These are phyloP conservation scores for Neodiprion pinetum DNA, from an alignment of 1,140 invertebrate species.

Conservation along the genomic window DNA sequence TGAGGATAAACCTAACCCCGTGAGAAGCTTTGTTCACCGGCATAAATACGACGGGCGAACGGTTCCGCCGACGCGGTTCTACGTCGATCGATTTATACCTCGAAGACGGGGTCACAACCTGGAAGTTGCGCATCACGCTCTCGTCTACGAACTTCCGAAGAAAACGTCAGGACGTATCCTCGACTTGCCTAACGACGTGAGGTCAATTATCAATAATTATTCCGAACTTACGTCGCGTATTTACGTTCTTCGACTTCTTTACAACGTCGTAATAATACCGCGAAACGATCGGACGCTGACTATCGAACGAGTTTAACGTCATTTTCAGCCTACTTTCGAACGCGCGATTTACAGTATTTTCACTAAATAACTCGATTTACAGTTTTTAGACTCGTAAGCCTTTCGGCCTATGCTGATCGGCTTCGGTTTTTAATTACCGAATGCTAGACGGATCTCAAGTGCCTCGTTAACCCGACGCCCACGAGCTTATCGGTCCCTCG, in stretches of 20 bases:
- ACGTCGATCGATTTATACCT: constrained; percentile 42
- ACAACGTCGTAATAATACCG: no score
- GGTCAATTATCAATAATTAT: background rate
- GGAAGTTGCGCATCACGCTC: constrained; percentile 32
- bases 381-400: no score
- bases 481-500: no score
- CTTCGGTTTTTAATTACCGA: no score
- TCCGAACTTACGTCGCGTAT: background rate
- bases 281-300: no score
- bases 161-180: background rate
- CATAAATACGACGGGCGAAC: background rate
- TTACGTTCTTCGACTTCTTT: background rate
- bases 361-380: no score
- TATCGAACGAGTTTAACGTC: background rate
- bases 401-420: no score
- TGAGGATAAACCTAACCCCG: background rate
- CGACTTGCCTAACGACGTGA: constrained; percentile 1
- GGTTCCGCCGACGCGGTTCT: constrained; percentile 2
- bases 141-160: constrained; percentile 9
- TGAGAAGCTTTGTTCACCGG: background rate
- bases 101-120: constrained; percentile 22
- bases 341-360: background rate
- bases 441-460: no score
- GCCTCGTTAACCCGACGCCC: no score
- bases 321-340: background rate